Conservation (phyloP, 35 echinoderm and acorn worm species). For the Hemicentrotus pulcherrimus region DNA sequence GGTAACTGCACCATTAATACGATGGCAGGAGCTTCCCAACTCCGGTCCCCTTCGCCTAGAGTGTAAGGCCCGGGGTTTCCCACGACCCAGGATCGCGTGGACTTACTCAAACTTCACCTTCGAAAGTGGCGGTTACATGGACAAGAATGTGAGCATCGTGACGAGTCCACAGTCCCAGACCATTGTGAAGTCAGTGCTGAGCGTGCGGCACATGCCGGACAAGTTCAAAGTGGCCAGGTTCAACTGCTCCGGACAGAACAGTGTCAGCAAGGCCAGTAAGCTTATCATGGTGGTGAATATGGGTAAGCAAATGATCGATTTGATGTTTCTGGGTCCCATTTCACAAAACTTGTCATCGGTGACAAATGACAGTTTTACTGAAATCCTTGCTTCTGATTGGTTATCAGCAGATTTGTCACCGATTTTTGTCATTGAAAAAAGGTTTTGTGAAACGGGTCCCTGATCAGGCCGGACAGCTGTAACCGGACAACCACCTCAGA, state of each 20-base stretch:
- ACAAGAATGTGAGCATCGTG: slow-evolving; percentile 19
- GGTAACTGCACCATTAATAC: slow-evolving; percentile 10
- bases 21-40: slow-evolving; percentile 45
- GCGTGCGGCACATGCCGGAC: slow-evolving; percentile 20
- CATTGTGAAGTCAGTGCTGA: slow-evolving; percentile 21
- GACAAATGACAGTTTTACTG: too few species aligned
- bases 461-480: too few species aligned
- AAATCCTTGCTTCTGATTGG: too few species aligned
- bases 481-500: neutral
- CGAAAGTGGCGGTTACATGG: slow-evolving; percentile 40
- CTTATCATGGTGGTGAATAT: slow-evolving; percentile 47
- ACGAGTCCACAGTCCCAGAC: slow-evolving; percentile 40
- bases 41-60: slow-evolving; percentile 17
- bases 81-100: neutral
- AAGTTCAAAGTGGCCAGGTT: slow-evolving; percentile 27
- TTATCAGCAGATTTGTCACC: too few species aligned
- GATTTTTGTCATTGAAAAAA: too few species aligned
- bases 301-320: neutral
- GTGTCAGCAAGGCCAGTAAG: slow-evolving; percentile 36
- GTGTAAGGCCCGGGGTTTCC: slow-evolving; percentile 26
- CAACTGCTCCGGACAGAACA: slow-evolving; percentile 33
- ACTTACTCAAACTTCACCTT: slow-evolving; percentile 46
- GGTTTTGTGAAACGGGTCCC: too few species aligned
- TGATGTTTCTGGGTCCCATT: too few species aligned
- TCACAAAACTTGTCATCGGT: too few species aligned